These are phyloP conservation scores for Etheostoma spectabile DNA, from an alignment of 2,113 vertebrate genomes.

Conservation along the genomic window DNA sequence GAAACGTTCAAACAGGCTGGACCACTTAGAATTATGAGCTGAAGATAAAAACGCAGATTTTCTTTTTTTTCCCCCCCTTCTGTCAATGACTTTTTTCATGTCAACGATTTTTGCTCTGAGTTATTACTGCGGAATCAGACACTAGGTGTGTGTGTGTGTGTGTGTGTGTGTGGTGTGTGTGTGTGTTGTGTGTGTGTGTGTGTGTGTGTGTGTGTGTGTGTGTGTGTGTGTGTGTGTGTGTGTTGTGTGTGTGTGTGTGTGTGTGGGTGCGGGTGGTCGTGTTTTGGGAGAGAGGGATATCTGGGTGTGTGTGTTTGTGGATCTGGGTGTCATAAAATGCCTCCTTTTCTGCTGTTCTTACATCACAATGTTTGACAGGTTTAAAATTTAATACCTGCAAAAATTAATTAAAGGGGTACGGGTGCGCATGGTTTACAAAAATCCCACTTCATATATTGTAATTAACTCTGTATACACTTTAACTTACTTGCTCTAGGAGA, in stretches of 20 bases:
- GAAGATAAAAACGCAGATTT: slow-evolving; percentile 70
- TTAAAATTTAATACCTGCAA: slow-evolving; percentile 49
- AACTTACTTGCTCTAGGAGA: slow-evolving; percentile 49
- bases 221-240: slow-evolving; percentile 7
- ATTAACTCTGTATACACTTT: slow-evolving; percentile 57
- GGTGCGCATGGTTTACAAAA: slow-evolving; percentile 32
- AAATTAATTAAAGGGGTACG: slow-evolving; percentile 51
- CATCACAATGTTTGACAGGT: slow-evolving; percentile 37
- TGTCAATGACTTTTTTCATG: slow-evolving; percentile 56
- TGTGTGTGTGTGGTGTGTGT: background rate
- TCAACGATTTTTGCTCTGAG: slow-evolving; percentile 58
- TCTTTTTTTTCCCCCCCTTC: background rate
- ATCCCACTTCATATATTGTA: slow-evolving; percentile 44
- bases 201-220: slow-evolving; percentile 17
- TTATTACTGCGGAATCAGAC: slow-evolving; percentile 66
- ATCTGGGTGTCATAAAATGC: slow-evolving; percentile 10
- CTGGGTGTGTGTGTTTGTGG: background rate
- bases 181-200: background rate
- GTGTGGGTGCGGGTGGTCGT: too few relatives aligned
- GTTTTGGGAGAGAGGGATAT: background rate
- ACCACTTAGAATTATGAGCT: slow-evolving; percentile 72
- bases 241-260: slow-evolving; percentile 18
- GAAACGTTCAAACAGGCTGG: slow-evolving; percentile 70
- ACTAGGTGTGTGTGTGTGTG: slow-evolving; percentile 15
- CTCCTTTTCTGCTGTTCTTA: slow-evolving; percentile 28